Evolutionary conservation across 2,113 vertebrate species (phyloP).

Genomic region (Microcebus ravelobensis): DNA sequence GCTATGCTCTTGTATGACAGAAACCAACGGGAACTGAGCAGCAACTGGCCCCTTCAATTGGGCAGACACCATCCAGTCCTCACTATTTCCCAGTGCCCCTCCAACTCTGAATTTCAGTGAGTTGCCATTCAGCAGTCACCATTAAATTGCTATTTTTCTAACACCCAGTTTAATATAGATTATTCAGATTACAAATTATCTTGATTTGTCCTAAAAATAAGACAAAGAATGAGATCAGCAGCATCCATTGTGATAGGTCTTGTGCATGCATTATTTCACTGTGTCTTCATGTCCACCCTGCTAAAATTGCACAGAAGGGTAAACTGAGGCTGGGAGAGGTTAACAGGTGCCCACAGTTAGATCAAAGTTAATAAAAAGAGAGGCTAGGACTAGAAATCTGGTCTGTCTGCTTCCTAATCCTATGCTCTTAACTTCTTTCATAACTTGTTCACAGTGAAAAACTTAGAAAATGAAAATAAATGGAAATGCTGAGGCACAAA

Average conservation of each 20-base stretch:
- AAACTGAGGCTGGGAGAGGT: not conserved
- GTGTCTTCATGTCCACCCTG: not conserved
- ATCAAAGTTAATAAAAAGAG: not conserved
- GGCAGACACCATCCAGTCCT: not conserved
- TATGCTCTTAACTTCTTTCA: not conserved
- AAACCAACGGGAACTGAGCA: not conserved
- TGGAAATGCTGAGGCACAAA: not conserved
- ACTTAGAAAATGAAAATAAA: not conserved
- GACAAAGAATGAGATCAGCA: not conserved
- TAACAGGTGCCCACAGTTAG: not conserved
- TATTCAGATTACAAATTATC: not conserved
- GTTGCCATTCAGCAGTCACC: not conserved
- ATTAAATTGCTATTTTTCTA: not conserved
- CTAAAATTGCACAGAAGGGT: not conserved
- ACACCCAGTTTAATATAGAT: not conserved
- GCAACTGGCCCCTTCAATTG: not conserved
- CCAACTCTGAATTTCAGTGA: not conserved
- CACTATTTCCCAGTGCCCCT: not conserved
- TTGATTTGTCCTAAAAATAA: not conserved
- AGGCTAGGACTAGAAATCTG: not conserved
- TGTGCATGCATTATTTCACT: not conserved
- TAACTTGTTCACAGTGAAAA: not conserved
- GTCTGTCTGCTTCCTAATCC: not conserved
- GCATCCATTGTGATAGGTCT: not conserved
- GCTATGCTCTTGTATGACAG: not conserved